Conservation (phyloP, 2,888 invertebrate genomes). For the Rhagophthalmus giganteus region DNA sequence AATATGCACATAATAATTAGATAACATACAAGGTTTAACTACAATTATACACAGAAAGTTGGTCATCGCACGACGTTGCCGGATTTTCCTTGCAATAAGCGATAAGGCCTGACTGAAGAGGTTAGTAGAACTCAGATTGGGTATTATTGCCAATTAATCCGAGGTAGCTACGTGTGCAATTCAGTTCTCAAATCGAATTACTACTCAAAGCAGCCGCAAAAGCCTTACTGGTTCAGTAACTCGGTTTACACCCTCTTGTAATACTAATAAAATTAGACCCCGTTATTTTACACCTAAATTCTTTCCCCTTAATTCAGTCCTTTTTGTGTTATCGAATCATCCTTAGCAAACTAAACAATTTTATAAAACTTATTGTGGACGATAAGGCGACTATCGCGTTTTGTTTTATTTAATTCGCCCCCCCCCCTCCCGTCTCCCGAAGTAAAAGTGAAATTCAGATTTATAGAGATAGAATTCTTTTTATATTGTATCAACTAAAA, state of each 20-base stretch:
- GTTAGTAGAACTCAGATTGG: conserved; percentile 23
- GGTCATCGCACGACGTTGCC: conserved; percentile 8
- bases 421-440: too few species aligned
- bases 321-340: too few species aligned
- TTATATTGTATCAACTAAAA: background rate
- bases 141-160: conserved; percentile 32
- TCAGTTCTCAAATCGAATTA: conserved; percentile 31
- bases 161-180: conserved; percentile 29
- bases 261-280: conserved; percentile 23
- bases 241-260: conserved; percentile 28
- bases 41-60: conserved; percentile 12
- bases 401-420: too few species aligned
- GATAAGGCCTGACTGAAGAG: conserved; percentile 25
- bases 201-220: conserved; percentile 31
- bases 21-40: too few species aligned
- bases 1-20: too few species aligned
- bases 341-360: too few species aligned
- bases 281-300: conserved; percentile 19
- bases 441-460: too few species aligned
- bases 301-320: background rate
- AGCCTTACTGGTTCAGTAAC: conserved; percentile 21
- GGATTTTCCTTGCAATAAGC: conserved; percentile 22
- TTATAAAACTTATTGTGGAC: background rate
- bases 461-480: too few species aligned
- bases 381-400: background rate